Base-by-base conservation (phyloP, 2,113 vertebrate genomes). In the Scopus umbretta region DNA sequence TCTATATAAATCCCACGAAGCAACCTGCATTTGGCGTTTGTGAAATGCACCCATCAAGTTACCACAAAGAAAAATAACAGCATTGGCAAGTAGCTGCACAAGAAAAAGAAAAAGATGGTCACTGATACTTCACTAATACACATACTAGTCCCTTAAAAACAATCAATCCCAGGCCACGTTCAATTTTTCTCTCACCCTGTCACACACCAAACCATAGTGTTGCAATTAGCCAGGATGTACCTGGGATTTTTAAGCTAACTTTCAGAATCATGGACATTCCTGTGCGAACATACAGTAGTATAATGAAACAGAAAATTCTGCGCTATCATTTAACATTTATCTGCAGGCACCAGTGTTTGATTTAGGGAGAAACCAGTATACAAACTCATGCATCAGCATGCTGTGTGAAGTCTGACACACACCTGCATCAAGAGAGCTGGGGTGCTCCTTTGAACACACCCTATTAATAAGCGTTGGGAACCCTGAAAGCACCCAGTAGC, bases 11-110 rank as follows among this genome's bases (percentile, higher is more conserved):
- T 99, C 99, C 61, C 98, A 97, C 3, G 99, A 98, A 32, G 99
- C 99, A 47, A 98, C 99, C 95, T 99, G 99, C 99, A 99, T 99
- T 38, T 99, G 98, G 84, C 99, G 97, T 95, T 99, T 99, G 95
- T 99, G 99, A 97, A 99, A 99, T 32, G 99, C 99, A 13, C 99
- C 99, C 78, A 99, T 98, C 58, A 98, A 92, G 92, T 98, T 99
- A 52, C 99, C 99, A 66, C 99, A 99, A 30, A 99, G 96, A 91
- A 99, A 99, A 94, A 99, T 97, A 73, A 99, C 94, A 2, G 96
- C 97, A 8, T 99, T 99, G 97, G 99, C 99, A 96, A 99, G 91
- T 30, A 99, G 96, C 99, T 99, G 96, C 47, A 87, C 3, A 52
- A 94, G 72, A 95, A 67, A 34, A 50, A 82, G 74, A 88, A 92